Evolutionary conservation across 2,797 vertebrate species (phyloP).

Genomic region (Oreochromis grahami): DNA sequence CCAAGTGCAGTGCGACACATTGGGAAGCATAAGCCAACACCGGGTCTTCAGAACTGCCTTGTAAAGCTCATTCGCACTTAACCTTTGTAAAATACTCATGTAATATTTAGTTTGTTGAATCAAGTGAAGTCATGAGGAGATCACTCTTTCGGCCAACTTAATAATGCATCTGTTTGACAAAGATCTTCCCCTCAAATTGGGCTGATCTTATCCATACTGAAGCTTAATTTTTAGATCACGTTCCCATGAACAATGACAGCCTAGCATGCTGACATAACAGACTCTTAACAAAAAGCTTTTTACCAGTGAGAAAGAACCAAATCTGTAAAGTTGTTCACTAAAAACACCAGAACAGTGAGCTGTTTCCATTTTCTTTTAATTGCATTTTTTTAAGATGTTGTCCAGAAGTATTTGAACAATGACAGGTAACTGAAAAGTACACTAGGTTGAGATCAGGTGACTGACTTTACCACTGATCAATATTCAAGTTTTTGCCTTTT

Average conservation of each 20-base stretch:
- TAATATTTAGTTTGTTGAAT: neutral
- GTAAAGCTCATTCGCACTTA: neutral
- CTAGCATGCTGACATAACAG: neutral
- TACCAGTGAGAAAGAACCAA: neutral
- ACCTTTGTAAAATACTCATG: neutral
- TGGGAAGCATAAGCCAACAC: neutral
- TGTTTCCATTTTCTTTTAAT: neutral
- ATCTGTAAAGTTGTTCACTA: neutral
- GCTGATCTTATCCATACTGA: neutral
- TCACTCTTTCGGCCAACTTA: neutral
- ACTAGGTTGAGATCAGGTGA: neutral
- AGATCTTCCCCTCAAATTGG: neutral
- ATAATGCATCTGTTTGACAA: neutral
- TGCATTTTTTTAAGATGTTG: neutral
- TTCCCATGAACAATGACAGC: neutral
- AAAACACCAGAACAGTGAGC: neutral
- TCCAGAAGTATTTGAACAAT: neutral
- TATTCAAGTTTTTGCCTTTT: neutral
- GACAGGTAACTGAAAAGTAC: neutral
- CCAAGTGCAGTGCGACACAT: neutral
- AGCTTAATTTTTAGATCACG: neutral
- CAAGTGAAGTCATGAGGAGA: neutral
- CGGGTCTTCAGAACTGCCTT: neutral
- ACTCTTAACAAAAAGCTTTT: neutral
- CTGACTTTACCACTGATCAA: neutral